Evolutionary conservation across 2,888 invertebrate species (phyloP).

Genomic region (Adelognathus sp.): DNA sequence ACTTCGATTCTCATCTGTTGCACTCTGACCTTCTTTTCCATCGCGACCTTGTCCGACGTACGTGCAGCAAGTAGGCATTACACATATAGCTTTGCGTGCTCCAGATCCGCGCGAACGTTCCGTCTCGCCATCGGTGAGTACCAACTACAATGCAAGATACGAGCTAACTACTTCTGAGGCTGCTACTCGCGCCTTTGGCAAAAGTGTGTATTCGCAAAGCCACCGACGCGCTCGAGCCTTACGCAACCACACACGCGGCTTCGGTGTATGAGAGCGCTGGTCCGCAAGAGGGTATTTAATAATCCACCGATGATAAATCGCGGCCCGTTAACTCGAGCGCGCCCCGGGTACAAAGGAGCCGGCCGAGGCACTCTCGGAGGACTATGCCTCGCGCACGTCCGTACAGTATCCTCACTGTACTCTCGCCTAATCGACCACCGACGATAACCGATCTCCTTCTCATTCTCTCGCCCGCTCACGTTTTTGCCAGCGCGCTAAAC

Average conservation of each 20-base stretch:
- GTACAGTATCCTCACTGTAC: slow-evolving; percentile 34
- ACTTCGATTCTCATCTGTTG: too few relatives aligned
- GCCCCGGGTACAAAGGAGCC: slow-evolving; percentile 66
- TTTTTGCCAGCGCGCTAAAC: slow-evolving; percentile 27
- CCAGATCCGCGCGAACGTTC: too few relatives aligned
- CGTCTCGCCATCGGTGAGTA: too few relatives aligned
- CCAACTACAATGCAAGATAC: too few relatives aligned
- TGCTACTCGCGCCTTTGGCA: too few relatives aligned
- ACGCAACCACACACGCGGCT: slow-evolving; percentile 18
- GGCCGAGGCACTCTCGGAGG: slow-evolving; percentile 47
- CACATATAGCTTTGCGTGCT: too few relatives aligned
- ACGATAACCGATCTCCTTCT: slow-evolving; percentile 37
- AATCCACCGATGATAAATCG: slow-evolving; percentile 70
- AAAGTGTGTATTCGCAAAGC: too few relatives aligned
- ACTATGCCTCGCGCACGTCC: slow-evolving; percentile 29
- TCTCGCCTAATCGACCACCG: slow-evolving; percentile 50
- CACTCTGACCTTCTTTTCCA: too few relatives aligned
- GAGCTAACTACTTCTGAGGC: too few relatives aligned
- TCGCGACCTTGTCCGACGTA: too few relatives aligned
- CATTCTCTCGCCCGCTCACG: not conserved
- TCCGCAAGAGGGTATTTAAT: slow-evolving; percentile 66
- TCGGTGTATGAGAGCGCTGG: slow-evolving; percentile 16
- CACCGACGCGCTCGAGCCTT: slow-evolving; percentile 13
- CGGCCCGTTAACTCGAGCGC: slow-evolving; percentile 64
- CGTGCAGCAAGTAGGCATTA: too few relatives aligned